Evolutionary conservation across 2,797 vertebrate species (phyloP), one percentile per base, ranked within the genome.

Genomic region (Apodemus agrarius): DNA sequence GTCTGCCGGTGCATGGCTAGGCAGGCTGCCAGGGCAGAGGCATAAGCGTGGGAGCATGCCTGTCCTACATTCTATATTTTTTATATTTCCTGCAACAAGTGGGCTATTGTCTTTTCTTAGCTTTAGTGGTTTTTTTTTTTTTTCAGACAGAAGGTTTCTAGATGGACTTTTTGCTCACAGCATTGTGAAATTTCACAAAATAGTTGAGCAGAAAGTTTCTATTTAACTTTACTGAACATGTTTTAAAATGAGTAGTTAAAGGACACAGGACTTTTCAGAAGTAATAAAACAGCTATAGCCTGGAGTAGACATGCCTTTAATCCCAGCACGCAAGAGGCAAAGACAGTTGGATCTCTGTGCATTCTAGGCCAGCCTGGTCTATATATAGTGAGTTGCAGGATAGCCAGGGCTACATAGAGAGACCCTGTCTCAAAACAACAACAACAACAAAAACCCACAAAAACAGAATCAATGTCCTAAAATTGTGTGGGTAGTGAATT

Each of bases 151-250:
- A 72, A 16, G 24, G 37, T 88, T 69, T 89, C 65, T 43, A 78
- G 26, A 37, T 94, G 65, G 31, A 69, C 21, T 93, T 92, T 67
- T 19, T 86, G 4, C 8, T 40, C 49, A 65, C 14, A 43, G 31
- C 86, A 84, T 75, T 94, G 52, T 65, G 43, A 90, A 72, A 86
- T 93, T 81, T 93, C 63, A 69, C 43, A 72, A 72, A 61, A 76
- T 57, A 63, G 78, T 54, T 59, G 5, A 80, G 37, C 90, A 74
- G 52, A 88, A 93, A 63, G 17, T 72, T 80, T 63, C 72, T 89
- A 80, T 86, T 14, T 57, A 37, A 46, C 76, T 90, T 78, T 63
- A 83, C 29, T 12, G 19, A 87, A 40, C 49, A 52, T n/a, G 72
- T 82, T 96, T 87, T 63, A 90, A 93, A 93, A 85, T 16, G 31